These are phyloP conservation scores for Rhinogobius similis DNA, from an alignment of 2,113 vertebrate species.

Conservation along the genomic window DNA sequence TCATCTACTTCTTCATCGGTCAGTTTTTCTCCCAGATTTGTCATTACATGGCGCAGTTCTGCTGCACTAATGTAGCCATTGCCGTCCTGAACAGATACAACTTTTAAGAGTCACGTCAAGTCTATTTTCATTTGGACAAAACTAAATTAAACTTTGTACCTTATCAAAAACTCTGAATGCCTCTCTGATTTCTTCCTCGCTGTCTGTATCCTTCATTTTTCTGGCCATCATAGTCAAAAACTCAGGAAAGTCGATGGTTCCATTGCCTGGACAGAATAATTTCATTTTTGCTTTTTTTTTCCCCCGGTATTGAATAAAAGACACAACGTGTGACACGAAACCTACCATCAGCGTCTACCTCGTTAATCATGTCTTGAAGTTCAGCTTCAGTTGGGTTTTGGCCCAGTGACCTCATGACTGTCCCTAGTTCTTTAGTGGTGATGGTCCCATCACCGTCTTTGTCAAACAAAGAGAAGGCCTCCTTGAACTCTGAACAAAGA, in stretches of 20 bases:
- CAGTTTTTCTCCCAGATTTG: conserved; percentile 97
- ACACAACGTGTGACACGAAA: not conserved
- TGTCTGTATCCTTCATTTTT: conserved; percentile 99
- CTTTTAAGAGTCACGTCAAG: not conserved
- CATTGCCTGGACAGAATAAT: conserved; percentile 82
- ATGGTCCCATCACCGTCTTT: conserved; percentile 98
- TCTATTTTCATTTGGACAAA: not conserved
- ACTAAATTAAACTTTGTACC: conserved; percentile 66
- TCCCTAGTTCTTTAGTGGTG: conserved; percentile 97
- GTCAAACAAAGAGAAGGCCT: conserved; percentile 98
- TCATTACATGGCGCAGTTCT: conserved; percentile 97
- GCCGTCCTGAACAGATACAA: conserved; percentile 82
- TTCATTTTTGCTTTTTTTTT: not conserved
- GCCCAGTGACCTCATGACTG: conserved; percentile 96
- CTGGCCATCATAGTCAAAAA: conserved; percentile 99
- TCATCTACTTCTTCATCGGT: conserved; percentile 98
- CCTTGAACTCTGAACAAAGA: conserved; percentile 89
- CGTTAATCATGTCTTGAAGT: conserved; percentile 98
- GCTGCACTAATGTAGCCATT: conserved; percentile 97
- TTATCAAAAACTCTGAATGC: conserved; percentile 99
- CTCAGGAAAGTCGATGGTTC: conserved; percentile 97
- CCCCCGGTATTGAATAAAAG: not conserved
- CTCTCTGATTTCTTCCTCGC: conserved; percentile 97
- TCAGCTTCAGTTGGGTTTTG: conserved; percentile 98
- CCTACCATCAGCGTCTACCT: conserved; percentile 95